Evolutionary conservation across 2,113 vertebrate genomes (phyloP).

Genomic region (Xenus cinereus): DNA sequence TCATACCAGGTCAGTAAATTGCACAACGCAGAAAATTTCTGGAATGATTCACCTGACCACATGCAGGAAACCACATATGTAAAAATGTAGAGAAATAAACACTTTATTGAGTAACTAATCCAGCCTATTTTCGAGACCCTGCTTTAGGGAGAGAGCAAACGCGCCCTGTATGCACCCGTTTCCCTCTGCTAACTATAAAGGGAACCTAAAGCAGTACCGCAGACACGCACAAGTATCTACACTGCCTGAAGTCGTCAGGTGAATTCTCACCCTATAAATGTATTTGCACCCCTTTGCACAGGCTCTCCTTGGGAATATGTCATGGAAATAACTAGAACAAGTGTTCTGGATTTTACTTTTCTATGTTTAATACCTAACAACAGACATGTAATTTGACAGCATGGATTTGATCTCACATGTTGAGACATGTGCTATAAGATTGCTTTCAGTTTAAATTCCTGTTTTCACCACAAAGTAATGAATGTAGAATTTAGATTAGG

Average conservation of each 20-base stretch:
- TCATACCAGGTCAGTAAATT: not conserved
- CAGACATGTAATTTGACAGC: not conserved
- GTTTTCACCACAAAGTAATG: not conserved
- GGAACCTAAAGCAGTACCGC: not conserved
- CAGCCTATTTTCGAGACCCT: not conserved
- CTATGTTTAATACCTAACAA: not conserved
- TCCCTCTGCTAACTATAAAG: not conserved
- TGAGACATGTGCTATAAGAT: not conserved
- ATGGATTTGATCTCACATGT: not conserved
- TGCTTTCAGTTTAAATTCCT: not conserved
- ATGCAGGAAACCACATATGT: not conserved
- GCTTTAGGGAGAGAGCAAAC: not conserved
- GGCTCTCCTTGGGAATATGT: not conserved
- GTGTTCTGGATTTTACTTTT: not conserved
- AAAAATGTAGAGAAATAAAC: not conserved
- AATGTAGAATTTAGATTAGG: conserved; percentile 32
- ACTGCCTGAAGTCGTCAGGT: not conserved
- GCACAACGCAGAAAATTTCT: not conserved
- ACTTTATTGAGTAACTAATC: not conserved
- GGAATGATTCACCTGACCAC: not conserved
- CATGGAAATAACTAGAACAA: not conserved
- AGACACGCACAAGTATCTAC: not conserved
- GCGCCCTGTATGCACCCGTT: not conserved
- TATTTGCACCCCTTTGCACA: not conserved
- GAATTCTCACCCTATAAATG: not conserved